Base-by-base conservation (phyloP, 2,113 vertebrate genomes). In the Probosciger aterrimus region DNA sequence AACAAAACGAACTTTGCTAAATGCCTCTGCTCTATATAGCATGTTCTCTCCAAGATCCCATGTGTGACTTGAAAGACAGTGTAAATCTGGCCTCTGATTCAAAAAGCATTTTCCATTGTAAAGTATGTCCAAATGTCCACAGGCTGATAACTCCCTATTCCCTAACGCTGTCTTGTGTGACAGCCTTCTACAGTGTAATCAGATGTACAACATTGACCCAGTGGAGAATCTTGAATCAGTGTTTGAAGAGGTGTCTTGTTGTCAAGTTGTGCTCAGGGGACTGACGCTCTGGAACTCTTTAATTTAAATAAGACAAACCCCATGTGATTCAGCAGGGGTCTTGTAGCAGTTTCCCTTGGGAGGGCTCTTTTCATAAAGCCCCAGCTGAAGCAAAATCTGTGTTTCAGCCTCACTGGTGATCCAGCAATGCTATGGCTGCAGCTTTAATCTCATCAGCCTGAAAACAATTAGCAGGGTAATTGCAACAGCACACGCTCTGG, bases 381-480 rank as follows among this genome's bases (percentile, higher is more conserved):
- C 13, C 47, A 73, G 44, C 44, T 88, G 75, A 71, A 90, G 41
- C 28, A 86, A 70, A 93, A 93, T 31, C 71, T 67, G 49, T 5
- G 23, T 83, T 85, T 83, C 92, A 94, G 68, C 17, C 52, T 77
- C 70, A 35, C 33, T 59, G n/a, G 22, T 59, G 39, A 92, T n/a
- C 44, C 52, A 47, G 43, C 0, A 0, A 28, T 39, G 50, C 91
- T 57, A 39, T 0, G 3, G 31, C 86, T 67, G 35, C 50, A 55
- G 76, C 55, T 90, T 83, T 90, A 63, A 95, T 80, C 55, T 81
- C 50, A 52, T 74, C 90, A 76, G 49, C 59, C 86, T 86, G 80
- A 63, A 90, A 86, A 74, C 68, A 93, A 93, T 80, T 90, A 93
- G 68, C 39, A 86, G 50, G 69, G 31, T 92, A 83, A 95, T 71